Percentiles rank a stretch among this genome's conserved stretches.
Evolutionary conservation across 1,140 invertebrate genomes (phyloP).

Genomic region (Meloidogyne floridensis): DNA sequence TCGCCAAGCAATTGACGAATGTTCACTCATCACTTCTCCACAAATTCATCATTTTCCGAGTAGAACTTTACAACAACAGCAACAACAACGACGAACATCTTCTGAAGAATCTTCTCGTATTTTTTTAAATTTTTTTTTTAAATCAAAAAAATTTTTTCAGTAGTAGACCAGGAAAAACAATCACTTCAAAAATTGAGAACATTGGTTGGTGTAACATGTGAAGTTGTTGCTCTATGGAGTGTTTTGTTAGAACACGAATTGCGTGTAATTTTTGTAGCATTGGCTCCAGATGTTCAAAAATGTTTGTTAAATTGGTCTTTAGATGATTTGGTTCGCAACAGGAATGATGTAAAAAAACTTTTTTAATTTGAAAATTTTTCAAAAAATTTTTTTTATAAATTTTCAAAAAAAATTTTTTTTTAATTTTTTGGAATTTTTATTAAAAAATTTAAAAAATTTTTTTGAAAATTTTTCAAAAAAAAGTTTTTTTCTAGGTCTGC

Average conservation of each 20-base stretch:
- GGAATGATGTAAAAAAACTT: conserved; percentile 75
- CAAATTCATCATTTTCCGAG: neutral
- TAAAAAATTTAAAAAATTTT: neutral
- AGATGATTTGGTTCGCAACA: conserved; percentile 80
- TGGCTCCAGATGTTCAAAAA: conserved; percentile 73
- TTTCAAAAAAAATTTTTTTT: neutral
- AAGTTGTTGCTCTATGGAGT: conserved; percentile 90
- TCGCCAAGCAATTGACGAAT: conserved; percentile 26
- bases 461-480: neutral
- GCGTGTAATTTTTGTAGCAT: conserved; percentile 73
- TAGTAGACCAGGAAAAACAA: conserved; percentile 70
- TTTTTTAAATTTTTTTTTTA: conserved; percentile 15
- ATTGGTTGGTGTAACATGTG: conserved; percentile 79
- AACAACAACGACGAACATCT: conserved; percentile 18
- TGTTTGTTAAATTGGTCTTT: conserved; percentile 74
- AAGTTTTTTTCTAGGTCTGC: conserved; percentile 26
- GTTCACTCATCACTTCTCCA: neutral
- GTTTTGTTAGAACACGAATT: conserved; percentile 89
- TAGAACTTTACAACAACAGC: neutral
- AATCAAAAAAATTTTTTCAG: conserved; percentile 9
- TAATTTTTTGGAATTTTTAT: no score
- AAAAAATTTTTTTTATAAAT: neutral
- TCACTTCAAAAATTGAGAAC: conserved; percentile 78
- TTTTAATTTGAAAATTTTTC: neutral
- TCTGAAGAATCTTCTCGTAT: neutral